phyloP scores from a whole-genome alignment of 1,140 invertebrate species.

The Drosophila elegans region DNA sequence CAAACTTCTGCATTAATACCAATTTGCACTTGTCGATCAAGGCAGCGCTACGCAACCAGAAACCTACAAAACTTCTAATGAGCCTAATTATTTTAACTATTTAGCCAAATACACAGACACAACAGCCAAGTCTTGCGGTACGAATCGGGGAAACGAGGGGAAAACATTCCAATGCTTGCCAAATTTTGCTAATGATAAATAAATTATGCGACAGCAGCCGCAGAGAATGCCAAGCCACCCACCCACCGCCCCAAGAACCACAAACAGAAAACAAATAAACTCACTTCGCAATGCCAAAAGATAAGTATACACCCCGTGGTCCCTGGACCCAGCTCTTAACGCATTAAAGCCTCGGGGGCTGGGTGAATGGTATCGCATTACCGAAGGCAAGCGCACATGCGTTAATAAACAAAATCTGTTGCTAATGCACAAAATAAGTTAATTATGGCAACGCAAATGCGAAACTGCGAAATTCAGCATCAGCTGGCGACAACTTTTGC shows the following conservation, averaged over 20 bases:
- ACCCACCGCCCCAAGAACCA: slow-evolving; percentile 39
- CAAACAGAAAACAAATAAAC: slow-evolving; percentile 81
- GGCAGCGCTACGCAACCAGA: slow-evolving; percentile 15
- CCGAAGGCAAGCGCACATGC: slow-evolving; percentile 62
- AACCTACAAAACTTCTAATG: slow-evolving; percentile 62
- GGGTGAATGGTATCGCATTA: slow-evolving; percentile 53
- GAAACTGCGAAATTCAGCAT: slow-evolving; percentile 58
- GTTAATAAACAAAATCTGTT: slow-evolving; percentile 82
- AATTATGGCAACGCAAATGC: slow-evolving; percentile 73
- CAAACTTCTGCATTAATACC: slow-evolving; percentile 44
- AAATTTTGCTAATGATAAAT: slow-evolving; percentile 82
- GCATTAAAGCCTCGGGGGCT: slow-evolving; percentile 43
- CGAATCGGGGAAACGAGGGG: not conserved
- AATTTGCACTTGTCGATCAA: slow-evolving; percentile 56
- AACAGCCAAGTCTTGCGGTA: slow-evolving; percentile 5
- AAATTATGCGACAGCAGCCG: slow-evolving; percentile 75
- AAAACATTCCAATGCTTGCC: slow-evolving; percentile 59
- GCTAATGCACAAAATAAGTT: slow-evolving; percentile 81
- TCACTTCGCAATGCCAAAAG: slow-evolving; percentile 66
- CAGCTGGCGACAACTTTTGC: slow-evolving; percentile 64
- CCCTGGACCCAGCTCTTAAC: slow-evolving; percentile 12
- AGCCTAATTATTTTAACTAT: slow-evolving; percentile 78
- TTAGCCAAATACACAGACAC: slow-evolving; percentile 57
- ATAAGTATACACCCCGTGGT: slow-evolving; percentile 71
- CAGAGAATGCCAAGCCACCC: slow-evolving; percentile 50